Conservation (phyloP, 2,113 vertebrate species). For the Bothrops jararaca region DNA sequence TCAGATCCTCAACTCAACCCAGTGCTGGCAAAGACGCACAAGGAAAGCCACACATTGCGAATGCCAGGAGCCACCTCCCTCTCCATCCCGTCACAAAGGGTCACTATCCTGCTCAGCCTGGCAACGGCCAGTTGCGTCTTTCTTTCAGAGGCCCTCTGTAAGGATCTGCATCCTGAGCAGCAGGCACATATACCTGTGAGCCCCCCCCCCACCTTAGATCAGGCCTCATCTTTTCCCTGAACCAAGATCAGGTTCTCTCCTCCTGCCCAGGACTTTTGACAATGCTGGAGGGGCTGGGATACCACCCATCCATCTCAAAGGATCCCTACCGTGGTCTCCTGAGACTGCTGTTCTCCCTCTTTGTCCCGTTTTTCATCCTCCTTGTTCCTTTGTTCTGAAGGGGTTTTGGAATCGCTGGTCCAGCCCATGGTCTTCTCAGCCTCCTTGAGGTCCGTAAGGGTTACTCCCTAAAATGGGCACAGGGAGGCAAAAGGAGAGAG, state of each 20-base stretch:
- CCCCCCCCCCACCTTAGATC: too few species aligned
- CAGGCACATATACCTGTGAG: too few species aligned
- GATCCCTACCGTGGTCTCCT: not conserved
- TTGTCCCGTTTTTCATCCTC: constrained; percentile 32
- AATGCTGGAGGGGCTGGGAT: not conserved
- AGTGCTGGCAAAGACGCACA: not conserved
- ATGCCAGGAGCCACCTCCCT: not conserved
- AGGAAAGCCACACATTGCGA: not conserved
- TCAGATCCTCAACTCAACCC: not conserved
- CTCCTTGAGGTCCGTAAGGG: constrained; percentile 87
- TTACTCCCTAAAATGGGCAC: constrained; percentile 77
- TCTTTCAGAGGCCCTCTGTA: not conserved
- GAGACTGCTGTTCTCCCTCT: constrained; percentile 31
- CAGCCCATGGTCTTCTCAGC: constrained; percentile 76
- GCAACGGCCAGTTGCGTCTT: not conserved
- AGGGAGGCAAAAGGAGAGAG: not conserved
- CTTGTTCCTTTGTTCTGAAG: constrained; percentile 39
- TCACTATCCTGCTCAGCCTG: not conserved
- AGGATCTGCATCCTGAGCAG: not conserved
- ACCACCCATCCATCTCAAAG: not conserved
- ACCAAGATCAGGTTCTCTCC: not conserved
- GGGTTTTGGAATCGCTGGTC: constrained; percentile 15
- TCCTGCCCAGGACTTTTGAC: not conserved
- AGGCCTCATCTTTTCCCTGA: not conserved
- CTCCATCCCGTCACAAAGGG: too few species aligned